phyloP scores from a whole-genome alignment of 1,140 invertebrate genomes.

The Lucilia sericata region DNA sequence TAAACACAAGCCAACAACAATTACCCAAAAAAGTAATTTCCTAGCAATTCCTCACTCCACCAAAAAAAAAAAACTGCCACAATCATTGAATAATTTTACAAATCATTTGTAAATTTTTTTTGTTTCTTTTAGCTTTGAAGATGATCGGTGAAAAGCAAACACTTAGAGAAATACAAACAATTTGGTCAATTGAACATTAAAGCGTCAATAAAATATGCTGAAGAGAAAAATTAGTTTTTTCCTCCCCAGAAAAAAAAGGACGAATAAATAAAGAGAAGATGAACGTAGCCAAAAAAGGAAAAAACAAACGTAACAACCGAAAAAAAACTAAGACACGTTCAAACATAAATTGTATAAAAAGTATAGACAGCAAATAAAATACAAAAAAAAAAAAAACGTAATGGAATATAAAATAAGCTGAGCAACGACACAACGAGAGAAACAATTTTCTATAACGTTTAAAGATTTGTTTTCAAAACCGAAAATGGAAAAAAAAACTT shows the following conservation, averaged over 20 bases:
- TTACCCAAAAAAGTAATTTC: slow-evolving; percentile 12
- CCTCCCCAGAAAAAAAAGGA: no score
- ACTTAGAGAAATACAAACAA: background rate
- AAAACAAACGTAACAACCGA: background rate
- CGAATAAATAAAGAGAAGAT: no score
- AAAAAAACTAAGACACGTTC: slow-evolving; percentile 1
- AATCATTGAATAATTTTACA: slow-evolving; percentile 32
- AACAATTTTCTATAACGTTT: background rate
- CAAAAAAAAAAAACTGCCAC: background rate
- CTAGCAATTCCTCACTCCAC: background rate
- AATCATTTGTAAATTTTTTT: slow-evolving; percentile 13
- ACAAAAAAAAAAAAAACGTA: background rate
- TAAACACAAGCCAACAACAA: background rate
- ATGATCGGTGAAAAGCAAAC: no score
- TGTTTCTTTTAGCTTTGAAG: background rate
- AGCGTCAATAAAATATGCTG: slow-evolving; percentile 19
- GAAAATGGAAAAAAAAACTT: background rate
- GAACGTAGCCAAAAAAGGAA: no score
- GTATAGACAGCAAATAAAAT: background rate
- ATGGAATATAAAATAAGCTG: background rate
- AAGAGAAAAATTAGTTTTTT: background rate
- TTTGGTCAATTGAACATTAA: slow-evolving; percentile 36
- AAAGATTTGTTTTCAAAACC: background rate
- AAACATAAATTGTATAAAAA: slow-evolving; percentile 4
- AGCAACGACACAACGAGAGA: background rate